A percentile compares a stretch with the other conserved stretches of the same genome.
phyloP scores from a whole-genome alignment of 2,113 vertebrate species.

The Eulacestoma nigropectus region DNA sequence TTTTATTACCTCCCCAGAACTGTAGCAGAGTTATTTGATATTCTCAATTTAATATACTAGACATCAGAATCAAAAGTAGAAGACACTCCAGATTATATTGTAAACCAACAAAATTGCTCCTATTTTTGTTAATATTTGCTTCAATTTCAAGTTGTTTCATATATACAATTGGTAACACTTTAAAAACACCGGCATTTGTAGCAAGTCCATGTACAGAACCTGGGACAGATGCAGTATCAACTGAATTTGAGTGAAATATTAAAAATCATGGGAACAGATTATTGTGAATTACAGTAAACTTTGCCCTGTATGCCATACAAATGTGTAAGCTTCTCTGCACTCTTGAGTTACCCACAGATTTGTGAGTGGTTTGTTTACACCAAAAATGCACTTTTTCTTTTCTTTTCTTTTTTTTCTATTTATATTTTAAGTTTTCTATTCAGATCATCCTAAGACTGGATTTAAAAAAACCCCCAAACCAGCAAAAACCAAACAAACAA shows the following conservation, averaged over 20 bases:
- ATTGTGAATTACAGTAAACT: neutral
- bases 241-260: neutral
- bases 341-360: neutral
- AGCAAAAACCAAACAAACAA: neutral
- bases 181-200: neutral
- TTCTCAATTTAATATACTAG: neutral
- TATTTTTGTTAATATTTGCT: neutral
- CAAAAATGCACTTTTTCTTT: neutral
- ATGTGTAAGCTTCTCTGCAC: neutral
- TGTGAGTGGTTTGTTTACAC: neutral
- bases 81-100: neutral
- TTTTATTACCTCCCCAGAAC: neutral
- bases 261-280: neutral
- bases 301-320: neutral
- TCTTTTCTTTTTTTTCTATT: neutral
- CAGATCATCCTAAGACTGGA: neutral
- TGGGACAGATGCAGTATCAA: neutral
- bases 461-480: neutral
- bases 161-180: neutral
- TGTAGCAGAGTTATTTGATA: neutral
- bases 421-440: neutral
- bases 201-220: neutral
- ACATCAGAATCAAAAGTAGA: neutral
- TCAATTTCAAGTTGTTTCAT: neutral
- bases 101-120: neutral